These are phyloP conservation scores for Palaemon carinicauda DNA, from an alignment of 1,140 invertebrate genomes.

Conservation along the genomic window DNA sequence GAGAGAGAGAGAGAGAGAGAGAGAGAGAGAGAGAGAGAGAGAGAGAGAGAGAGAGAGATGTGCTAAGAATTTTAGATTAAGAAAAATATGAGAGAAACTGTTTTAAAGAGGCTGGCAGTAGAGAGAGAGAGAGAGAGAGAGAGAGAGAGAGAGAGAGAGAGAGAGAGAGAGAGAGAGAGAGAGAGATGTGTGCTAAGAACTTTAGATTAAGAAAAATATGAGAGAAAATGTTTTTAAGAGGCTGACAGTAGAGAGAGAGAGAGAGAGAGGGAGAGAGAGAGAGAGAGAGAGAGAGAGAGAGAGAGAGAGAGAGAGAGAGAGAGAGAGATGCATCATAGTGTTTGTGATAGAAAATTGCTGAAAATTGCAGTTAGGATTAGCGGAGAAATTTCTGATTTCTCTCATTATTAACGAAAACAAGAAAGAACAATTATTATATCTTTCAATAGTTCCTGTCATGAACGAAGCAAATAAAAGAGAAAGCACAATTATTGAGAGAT, in stretches of 20 bases:
- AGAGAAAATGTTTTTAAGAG: background rate
- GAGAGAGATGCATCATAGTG: background rate
- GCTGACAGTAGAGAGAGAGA: background rate
- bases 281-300: background rate
- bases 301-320: background rate
- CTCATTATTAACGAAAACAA: too few species aligned
- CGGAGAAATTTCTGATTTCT: too few species aligned
- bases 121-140: background rate
- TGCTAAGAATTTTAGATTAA: too few species aligned
- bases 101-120: background rate
- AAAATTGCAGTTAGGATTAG: too few species aligned
- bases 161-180: background rate
- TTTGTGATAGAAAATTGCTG: too few species aligned
- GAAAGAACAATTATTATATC: too few species aligned
- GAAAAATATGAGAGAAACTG: too few species aligned
- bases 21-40: constrained; percentile 6
- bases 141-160: constrained; percentile 9
- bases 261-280: background rate
- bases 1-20: background rate
- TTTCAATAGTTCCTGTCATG: too few species aligned
- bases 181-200: too few species aligned
- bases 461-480: too few species aligned
- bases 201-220: too few species aligned
- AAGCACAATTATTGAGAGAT: too few species aligned
- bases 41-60: background rate